Percentiles rank a stretch among this genome's conserved stretches.
These are phyloP conservation scores for Thamnophis sirtalis DNA, from an alignment of 2,113 vertebrate species.

Conservation along the genomic window DNA sequence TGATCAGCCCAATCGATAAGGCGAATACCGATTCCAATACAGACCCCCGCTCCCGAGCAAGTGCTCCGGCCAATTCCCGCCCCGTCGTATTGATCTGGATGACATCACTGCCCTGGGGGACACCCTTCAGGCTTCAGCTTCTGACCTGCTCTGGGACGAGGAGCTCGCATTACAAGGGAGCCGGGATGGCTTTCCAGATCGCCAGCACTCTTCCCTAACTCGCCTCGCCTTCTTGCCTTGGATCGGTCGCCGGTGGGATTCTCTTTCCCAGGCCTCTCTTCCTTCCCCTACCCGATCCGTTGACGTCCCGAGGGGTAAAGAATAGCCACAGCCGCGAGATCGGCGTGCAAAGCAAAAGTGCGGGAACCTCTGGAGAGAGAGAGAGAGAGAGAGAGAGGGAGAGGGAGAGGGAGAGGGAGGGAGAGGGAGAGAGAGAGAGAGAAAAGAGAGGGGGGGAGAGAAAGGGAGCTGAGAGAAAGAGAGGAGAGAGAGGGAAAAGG, in stretches of 20 bases:
- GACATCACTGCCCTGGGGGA: slow-evolving; percentile 47
- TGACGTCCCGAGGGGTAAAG: background rate
- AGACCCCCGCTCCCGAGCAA: slow-evolving; percentile 54
- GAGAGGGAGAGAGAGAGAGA: background rate
- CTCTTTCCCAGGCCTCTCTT: background rate
- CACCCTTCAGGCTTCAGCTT: slow-evolving; percentile 40
- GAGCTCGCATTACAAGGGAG: background rate
- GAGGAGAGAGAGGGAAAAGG: background rate
- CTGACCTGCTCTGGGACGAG: background rate
- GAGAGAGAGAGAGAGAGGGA: background rate
- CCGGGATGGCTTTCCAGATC: background rate
- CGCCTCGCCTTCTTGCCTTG: background rate
- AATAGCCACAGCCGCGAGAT: background rate
- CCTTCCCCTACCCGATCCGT: background rate
- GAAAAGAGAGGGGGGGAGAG: background rate
- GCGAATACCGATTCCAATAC: slow-evolving; percentile 58
- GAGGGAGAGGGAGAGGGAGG: no score
- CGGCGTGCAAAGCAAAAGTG: background rate
- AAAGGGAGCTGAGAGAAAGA: no score
- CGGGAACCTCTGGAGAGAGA: background rate
- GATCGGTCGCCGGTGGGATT: background rate
- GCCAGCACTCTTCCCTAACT: background rate
- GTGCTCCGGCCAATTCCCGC: slow-evolving; percentile 46
- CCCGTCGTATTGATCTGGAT: slow-evolving; percentile 46
- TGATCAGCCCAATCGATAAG: slow-evolving; percentile 78